Conservation (phyloP, 2,113 vertebrate species). For the Abramis brama region DNA sequence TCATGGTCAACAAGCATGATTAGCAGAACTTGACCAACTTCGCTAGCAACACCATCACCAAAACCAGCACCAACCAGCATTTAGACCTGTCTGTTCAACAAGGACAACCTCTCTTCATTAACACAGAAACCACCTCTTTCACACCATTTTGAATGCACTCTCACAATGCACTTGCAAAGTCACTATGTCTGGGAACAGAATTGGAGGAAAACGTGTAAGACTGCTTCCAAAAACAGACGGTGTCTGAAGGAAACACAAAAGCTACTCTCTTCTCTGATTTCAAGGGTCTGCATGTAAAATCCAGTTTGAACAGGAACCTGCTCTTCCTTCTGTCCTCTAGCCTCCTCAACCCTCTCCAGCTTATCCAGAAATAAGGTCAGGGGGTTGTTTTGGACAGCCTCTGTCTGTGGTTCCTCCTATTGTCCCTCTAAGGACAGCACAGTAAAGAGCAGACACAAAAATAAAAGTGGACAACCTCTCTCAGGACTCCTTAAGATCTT, state of each 20-base stretch:
- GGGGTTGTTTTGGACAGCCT: conserved; percentile 35
- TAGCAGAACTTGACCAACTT: neutral
- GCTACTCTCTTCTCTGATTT: conserved; percentile 25
- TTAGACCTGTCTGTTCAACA: neutral
- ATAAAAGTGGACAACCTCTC: conserved; percentile 41
- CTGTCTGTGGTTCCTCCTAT: conserved; percentile 51
- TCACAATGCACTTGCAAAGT: neutral
- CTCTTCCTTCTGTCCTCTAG: conserved; percentile 32
- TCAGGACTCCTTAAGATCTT: conserved; percentile 15
- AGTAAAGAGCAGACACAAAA: conserved; percentile 53
- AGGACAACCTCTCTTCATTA: neutral
- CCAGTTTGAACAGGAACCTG: conserved; percentile 34
- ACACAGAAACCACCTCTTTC: neutral
- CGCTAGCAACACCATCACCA: neutral
- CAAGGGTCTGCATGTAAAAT: conserved; percentile 14
- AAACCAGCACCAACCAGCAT: neutral
- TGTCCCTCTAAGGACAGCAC: conserved; percentile 39
- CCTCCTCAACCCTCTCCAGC: conserved; percentile 16
- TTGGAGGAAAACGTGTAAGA: neutral
- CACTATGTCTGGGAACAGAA: neutral
- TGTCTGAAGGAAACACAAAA: neutral
- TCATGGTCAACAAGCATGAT: neutral
- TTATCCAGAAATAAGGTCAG: conserved; percentile 18
- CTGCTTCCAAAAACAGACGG: neutral
- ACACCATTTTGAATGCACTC: neutral